Percentiles rank a stretch among this genome's conserved stretches.
phyloP scores from a whole-genome alignment of 2,888 invertebrate species.

The Caenorhabditis plicata region DNA sequence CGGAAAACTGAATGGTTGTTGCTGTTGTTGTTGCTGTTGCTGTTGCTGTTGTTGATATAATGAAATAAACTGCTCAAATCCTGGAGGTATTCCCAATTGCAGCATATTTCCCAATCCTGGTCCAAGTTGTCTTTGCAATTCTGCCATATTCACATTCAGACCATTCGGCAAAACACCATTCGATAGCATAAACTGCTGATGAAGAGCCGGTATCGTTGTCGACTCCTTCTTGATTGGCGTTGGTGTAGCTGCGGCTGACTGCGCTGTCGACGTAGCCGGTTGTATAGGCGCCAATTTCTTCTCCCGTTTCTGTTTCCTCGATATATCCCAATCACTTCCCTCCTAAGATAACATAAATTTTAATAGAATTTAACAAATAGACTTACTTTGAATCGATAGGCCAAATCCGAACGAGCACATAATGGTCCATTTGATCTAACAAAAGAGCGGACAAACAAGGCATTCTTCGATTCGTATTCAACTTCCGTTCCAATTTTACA shows the following conservation, averaged over 20 bases:
- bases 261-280: background rate
- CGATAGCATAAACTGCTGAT: background rate
- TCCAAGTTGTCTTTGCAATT: no score
- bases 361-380: no score
- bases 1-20: background rate
- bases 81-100: no score
- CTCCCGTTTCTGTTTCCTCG: constrained; percentile 8
- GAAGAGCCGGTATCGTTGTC: background rate
- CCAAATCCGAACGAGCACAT: constrained; percentile 16
- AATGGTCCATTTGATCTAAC: constrained; percentile 18
- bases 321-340: constrained; percentile 4
- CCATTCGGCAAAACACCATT: no score
- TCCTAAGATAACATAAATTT: no score
- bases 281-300: constrained; percentile 1
- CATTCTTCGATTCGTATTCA: constrained; percentile 10
- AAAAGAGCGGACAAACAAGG: constrained; percentile 9
- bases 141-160: no score
- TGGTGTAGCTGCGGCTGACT: background rate
- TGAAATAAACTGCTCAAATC: no score
- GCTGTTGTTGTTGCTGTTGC: background rate
- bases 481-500: constrained; percentile 2
- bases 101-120: no score
- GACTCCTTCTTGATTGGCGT: no score
- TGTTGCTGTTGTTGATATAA: constrained; percentile 3
- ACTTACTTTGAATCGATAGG: constrained; percentile 9